Evolutionary conservation across 2,113 vertebrate genomes (phyloP).

Genomic region (Elachura formosa): DNA sequence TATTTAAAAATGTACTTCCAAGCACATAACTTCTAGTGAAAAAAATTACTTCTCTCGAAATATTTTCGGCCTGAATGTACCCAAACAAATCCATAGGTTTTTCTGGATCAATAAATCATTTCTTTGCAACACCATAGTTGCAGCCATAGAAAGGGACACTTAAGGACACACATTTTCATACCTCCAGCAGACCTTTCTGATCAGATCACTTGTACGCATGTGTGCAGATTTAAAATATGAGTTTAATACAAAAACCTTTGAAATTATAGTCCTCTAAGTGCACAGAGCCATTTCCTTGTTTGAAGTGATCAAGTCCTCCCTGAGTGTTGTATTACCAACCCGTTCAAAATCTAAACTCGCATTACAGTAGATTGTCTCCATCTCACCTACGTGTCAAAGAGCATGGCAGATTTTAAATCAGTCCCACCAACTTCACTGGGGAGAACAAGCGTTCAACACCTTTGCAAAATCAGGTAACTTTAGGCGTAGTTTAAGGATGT

Average conservation of each 20-base stretch:
- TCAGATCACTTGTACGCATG: fast-evolving
- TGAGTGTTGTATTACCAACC: not conserved
- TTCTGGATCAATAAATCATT: not conserved
- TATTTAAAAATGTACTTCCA: not conserved
- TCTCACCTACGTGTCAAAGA: not conserved
- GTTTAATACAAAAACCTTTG: not conserved
- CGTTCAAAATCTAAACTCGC: not conserved
- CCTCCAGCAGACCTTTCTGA: not conserved
- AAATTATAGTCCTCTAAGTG: not conserved
- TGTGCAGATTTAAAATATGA: not conserved
- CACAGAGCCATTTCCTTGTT: not conserved
- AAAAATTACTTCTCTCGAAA: not conserved
- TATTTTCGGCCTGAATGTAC: not conserved
- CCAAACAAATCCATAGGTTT: not conserved
- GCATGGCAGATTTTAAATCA: not conserved
- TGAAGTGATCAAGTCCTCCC: not conserved
- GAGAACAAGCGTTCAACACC: not conserved
- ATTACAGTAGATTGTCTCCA: not conserved
- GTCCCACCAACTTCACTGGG: not conserved
- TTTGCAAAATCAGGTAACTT: not conserved
- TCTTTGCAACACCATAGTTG: not conserved
- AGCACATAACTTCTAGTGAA: not conserved
- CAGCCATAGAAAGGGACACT: not conserved
- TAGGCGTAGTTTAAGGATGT: not conserved
- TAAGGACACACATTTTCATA: not conserved